Base-by-base conservation (phyloP, 2,888 invertebrate genomes). In the Gortyna flavago region DNA sequence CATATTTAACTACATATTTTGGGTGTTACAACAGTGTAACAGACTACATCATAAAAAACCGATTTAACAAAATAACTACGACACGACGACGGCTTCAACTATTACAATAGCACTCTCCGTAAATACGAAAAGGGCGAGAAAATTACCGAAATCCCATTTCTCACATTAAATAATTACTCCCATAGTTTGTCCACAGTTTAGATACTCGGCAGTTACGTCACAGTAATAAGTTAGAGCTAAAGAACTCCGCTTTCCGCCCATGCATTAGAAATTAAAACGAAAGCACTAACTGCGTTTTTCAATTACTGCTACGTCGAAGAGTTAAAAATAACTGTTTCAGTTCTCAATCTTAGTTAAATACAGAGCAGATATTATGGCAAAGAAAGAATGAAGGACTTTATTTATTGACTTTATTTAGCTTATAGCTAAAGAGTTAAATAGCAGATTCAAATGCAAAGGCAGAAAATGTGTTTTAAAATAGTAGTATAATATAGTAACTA, bases 261-360 rank as follows among this genome's bases (percentile, higher is more conserved):
- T 86, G 77, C 90, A 92, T 92, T 89, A 92, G 85, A 91, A 91
- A 92, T 93, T 91, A 90, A 92, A 91, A 89, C 80, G 85, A 88
- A 90, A 89, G 85, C 85, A 85, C 91, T 90, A 90, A 92, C 91
- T 92, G 90, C 88, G 90, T 90, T 92, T 91, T 91, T 88, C 90
- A 92, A 92, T 93, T 92, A 93, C 89, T 87, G 80, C 80, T 85
- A 88, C 89, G 90, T 90, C 89, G 87, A 89, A 87, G 80, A 83
- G 84, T 79, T 76, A 75, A 80, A 85, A 77, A 77, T 77, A 68
- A 81, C 70, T 68, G 29, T n/a, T 44, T 59, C n/a, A 59, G 59
- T 65, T 83, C 57, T 57, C 41, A 57, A 59, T 69, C 57, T 75
- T 67, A n/a, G 44, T 32, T 66, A 38, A 66, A 81, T 29, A 44